Evolutionary conservation across 92 coral and sea anemone genomes (phyloP).

Genomic region (Galaxea fascicularis): DNA sequence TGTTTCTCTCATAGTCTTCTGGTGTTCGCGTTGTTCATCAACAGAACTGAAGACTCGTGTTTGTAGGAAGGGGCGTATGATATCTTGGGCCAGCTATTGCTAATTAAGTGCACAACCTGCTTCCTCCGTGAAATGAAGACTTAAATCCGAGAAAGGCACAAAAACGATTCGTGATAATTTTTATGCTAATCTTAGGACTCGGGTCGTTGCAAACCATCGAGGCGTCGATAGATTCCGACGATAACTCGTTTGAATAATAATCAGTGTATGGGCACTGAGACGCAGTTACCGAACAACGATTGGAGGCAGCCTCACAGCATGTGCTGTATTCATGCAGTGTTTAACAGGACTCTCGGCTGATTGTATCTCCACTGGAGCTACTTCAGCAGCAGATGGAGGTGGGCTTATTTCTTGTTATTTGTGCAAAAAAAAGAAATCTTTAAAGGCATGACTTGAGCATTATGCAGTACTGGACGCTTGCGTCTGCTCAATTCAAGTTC

Average conservation of each 20-base stretch:
- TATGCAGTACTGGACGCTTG: neutral
- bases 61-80: too few species aligned
- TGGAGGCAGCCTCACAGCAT: neutral
- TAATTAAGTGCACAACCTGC: too few species aligned
- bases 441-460: too few species aligned
- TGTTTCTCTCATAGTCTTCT: too few species aligned
- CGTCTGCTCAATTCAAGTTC: constrained; percentile 10
- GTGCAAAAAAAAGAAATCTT: too few species aligned
- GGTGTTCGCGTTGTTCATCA: too few species aligned
- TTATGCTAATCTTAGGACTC: neutral
- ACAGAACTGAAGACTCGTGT: too few species aligned
- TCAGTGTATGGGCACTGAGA: neutral
- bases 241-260: constrained; percentile 16
- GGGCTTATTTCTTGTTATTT: neutral
- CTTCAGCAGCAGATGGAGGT: neutral
- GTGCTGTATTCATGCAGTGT: constrained; percentile 15
- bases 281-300: neutral
- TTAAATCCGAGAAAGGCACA: too few species aligned
- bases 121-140: too few species aligned
- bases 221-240: neutral
- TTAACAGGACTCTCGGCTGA: constrained; percentile 5
- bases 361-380: neutral
- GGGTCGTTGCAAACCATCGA: neutral
- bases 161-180: neutral
- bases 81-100: too few species aligned